Percentiles rank a stretch among this genome's conserved stretches.
Evolutionary conservation across 2,113 vertebrate genomes (phyloP).

Genomic region (Melanocharis versteri): DNA sequence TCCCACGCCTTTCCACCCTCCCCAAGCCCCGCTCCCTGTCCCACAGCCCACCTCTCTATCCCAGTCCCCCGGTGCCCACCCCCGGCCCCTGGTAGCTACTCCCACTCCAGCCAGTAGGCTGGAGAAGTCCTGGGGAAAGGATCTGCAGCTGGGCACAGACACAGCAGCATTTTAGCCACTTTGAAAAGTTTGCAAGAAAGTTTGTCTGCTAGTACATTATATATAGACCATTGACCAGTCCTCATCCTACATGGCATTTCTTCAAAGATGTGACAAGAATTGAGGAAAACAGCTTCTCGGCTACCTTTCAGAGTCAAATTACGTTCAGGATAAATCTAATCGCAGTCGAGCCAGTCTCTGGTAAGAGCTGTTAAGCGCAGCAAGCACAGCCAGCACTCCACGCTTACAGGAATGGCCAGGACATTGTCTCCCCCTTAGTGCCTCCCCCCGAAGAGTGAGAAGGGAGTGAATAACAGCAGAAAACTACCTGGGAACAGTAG

Average conservation of each 20-base stretch:
- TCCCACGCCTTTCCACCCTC: not conserved
- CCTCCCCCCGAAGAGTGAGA: not conserved
- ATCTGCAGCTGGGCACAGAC: not conserved
- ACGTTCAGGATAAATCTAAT: not conserved
- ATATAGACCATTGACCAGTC: not conserved
- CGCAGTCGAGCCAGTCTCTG: too few relatives aligned
- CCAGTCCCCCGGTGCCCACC: accelerated
- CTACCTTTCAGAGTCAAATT: not conserved
- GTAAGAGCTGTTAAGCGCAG: not conserved
- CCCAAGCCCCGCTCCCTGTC: not conserved
- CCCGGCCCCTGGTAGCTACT: too few relatives aligned
- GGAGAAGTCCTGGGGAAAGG: not conserved
- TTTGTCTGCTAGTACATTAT: not conserved
- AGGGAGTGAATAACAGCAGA: not conserved
- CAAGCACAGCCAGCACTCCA: not conserved
- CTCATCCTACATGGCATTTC: not conserved
- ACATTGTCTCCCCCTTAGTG: accelerated
- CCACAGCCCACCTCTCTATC: not conserved
- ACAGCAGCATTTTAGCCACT: not conserved
- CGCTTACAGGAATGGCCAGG: not conserved
- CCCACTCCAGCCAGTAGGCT: not conserved
- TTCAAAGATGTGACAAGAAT: not conserved
- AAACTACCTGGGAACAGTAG: not conserved
- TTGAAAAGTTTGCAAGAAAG: not conserved
- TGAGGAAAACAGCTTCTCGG: not conserved